Evolutionary conservation across 2,888 invertebrate species (phyloP), one percentile per base, ranked within the genome.

Genomic region (Gymnosoma rotundatum): DNA sequence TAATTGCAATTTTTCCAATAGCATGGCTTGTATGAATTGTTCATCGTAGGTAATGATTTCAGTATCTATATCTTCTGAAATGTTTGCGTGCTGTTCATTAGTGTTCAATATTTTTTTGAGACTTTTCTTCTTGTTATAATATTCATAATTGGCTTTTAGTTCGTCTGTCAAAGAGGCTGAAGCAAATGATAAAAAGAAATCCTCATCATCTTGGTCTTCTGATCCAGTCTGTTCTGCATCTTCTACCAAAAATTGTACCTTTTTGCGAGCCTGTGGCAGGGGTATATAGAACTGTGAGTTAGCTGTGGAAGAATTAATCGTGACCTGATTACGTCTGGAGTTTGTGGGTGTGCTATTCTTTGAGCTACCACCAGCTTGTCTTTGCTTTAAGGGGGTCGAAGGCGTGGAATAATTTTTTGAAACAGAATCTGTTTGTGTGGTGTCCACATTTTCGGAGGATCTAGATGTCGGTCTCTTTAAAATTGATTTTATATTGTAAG

Each of bases 191-290:
- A 48, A 73, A 4, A 61, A 75, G 12, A 54, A 80, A 5, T 75
- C 74, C 8, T 48, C 78, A 38, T 84, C 83, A 38, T 83, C 74
- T 50, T 50, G 83, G 6, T 56, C 74, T 45, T 78, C 76, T 36
- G 63, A 76, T 16, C 72, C 58, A 4, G 70, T 66, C 12, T 61
- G 32, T 18, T 80, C 69, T 12, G 10, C 38, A 89, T 93, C 95
- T 93, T 95, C 95, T 63, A 95, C 95, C 89, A 95, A 93, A 93
- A 95, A 95, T 90, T 95, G 95, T 83, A 95, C 95, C 89, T 95
- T 94, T 93, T 95, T 95, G 89, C 95, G 93, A 32, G 88, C 86
- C 85, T 86, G 88, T 25, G 90, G 90, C 66, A 90, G 86, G 16
- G 90, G 90, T 83, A 90, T 89, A 72, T 91, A 91, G 87, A 91